phyloP scores from a whole-genome alignment of 2,797 vertebrate genomes.

The Platalea minor region DNA sequence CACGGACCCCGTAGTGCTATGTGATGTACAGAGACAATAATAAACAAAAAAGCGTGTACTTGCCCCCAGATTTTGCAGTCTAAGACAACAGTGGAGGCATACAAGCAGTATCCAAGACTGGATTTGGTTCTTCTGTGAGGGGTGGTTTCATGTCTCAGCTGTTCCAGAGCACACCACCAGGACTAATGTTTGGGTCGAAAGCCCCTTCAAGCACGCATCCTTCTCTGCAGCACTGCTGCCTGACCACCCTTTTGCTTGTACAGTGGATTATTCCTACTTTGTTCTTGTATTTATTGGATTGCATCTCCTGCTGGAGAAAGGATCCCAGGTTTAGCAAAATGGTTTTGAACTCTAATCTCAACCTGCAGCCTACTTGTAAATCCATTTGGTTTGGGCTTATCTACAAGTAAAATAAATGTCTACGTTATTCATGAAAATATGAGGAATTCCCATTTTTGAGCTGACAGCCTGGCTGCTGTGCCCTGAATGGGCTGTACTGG shows the following conservation, averaged over 20 bases:
- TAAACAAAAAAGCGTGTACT: background rate
- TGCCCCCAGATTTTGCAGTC: background rate
- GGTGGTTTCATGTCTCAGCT: fast-evolving
- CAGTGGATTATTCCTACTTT: background rate
- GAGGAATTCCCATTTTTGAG: background rate
- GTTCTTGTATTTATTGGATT: background rate
- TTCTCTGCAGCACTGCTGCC: background rate
- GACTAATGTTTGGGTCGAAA: background rate
- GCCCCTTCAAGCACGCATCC: background rate
- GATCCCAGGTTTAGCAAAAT: background rate
- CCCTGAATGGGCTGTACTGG: background rate
- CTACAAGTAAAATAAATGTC: background rate
- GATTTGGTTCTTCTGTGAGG: background rate
- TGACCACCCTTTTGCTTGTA: background rate
- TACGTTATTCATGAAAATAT: background rate
- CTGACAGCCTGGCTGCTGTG: background rate
- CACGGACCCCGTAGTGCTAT: background rate
- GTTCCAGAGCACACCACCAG: background rate
- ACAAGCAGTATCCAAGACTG: background rate
- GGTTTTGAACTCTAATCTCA: background rate
- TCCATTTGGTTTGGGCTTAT: background rate
- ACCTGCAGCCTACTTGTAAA: background rate
- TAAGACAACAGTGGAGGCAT: background rate
- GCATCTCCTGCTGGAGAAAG: background rate
- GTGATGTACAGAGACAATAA: background rate